These are phyloP conservation scores for Drosophila ustulata DNA, from an alignment of 2,888 invertebrate genomes.

Conservation along the genomic window DNA sequence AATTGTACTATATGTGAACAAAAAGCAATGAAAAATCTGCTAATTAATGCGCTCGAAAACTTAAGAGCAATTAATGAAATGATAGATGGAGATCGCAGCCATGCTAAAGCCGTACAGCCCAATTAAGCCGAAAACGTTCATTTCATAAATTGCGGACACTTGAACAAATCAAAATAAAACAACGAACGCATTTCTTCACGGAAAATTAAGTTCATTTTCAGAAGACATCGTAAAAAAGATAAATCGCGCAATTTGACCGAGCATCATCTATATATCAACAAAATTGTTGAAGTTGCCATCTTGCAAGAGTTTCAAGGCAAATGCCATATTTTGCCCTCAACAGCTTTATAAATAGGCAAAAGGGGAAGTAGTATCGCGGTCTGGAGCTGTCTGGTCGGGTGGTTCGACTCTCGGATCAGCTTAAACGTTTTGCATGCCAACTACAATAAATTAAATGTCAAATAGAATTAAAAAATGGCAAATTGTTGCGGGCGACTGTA, in stretches of 20 bases:
- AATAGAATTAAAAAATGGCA: constrained; percentile 61
- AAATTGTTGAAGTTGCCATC: background rate
- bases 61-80: constrained; percentile 45
- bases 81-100: constrained; percentile 38
- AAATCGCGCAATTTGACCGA: background rate
- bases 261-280: background rate
- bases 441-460: constrained; percentile 63
- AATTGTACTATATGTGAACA: background rate
- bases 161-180: constrained; percentile 15
- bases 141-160: constrained; percentile 39
- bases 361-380: background rate
- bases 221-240: background rate
- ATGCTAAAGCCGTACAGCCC: constrained; percentile 16
- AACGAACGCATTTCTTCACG: background rate
- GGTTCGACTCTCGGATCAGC: constrained; percentile 19
- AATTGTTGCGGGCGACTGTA: constrained; percentile 50
- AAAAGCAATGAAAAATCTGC: constrained; percentile 49
- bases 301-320: constrained; percentile 8
- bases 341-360: constrained; percentile 5
- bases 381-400: constrained; percentile 1
- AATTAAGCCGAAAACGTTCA: constrained; percentile 21
- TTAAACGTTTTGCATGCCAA: constrained; percentile 39
- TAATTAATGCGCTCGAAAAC: constrained; percentile 60
- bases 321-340: background rate
- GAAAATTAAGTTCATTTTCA: constrained; percentile 10